A percentile compares a stretch with the other conserved stretches of the same genome.
These are phyloP conservation scores for Tipula lateralis DNA, from an alignment of 2,888 invertebrate genomes.

Conservation along the genomic window DNA sequence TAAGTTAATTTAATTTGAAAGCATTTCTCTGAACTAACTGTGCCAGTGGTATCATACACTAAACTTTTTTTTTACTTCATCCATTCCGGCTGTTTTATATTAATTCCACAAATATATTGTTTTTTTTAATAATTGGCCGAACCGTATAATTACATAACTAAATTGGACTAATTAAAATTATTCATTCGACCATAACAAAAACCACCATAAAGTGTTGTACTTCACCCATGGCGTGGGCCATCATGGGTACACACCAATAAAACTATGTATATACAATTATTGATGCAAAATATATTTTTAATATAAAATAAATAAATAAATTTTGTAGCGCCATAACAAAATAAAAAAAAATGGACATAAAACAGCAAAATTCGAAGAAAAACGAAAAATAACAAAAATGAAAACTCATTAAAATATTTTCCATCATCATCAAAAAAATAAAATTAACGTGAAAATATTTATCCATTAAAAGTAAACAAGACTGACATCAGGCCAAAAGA, in stretches of 20 bases:
- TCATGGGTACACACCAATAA: not conserved
- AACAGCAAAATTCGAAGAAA: not conserved
- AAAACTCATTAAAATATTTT: slow-evolving; percentile 24
- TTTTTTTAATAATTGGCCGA: not conserved
- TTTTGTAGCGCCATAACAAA: not conserved
- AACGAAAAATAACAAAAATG: not conserved
- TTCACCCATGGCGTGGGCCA: not conserved
- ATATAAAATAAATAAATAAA: not conserved
- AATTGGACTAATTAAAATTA: slow-evolving; percentile 7
- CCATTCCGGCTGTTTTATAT: too few species aligned
- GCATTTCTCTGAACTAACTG: too few species aligned
- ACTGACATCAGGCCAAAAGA: slow-evolving; percentile 15
- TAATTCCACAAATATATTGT: not conserved
- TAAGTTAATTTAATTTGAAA: too few species aligned
- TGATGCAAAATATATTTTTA: not conserved
- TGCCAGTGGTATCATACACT: too few species aligned
- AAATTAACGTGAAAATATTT: slow-evolving; percentile 11
- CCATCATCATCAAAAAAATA: not conserved
- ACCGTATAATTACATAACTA: not conserved
- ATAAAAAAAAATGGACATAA: not conserved
- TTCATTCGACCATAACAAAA: not conserved
- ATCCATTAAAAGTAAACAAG: slow-evolving; percentile 7
- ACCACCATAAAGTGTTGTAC: not conserved
- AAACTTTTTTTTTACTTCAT: too few species aligned
- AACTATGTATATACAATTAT: not conserved